phyloP scores from a whole-genome alignment of 2,888 invertebrate species.

The Clanis bilineata region DNA sequence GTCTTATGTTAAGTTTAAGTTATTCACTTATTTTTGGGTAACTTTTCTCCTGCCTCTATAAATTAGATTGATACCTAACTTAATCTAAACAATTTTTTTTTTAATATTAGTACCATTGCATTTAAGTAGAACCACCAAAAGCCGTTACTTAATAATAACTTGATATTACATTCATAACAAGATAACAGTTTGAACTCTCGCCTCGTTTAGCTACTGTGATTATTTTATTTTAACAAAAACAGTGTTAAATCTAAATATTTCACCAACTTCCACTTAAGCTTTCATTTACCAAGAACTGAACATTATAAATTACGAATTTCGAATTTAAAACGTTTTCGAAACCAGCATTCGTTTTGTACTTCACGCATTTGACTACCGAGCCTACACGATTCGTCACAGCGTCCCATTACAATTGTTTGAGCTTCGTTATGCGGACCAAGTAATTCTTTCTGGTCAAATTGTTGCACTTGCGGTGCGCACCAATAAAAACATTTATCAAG shows the following conservation, averaged over 20 bases:
- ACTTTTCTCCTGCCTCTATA: too few relatives aligned
- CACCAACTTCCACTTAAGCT: neutral
- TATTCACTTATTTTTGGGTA: neutral
- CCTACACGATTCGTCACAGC: constrained; percentile 63
- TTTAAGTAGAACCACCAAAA: too few relatives aligned
- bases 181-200: too few relatives aligned
- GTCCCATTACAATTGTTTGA: constrained; percentile 68
- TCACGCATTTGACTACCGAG: constrained; percentile 41
- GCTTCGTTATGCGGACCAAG: constrained; percentile 59
- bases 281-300: neutral
- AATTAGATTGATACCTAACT: too few relatives aligned
- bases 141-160: too few relatives aligned
- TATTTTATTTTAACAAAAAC: neutral
- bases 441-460: constrained; percentile 69
- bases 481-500: constrained; percentile 66
- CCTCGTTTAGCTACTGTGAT: neutral
- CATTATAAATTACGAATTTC: constrained; percentile 9
- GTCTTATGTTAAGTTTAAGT: neutral
- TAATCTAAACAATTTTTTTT: too few relatives aligned
- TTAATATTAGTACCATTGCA: too few relatives aligned
- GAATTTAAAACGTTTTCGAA: constrained; percentile 22
- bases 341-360: constrained; percentile 35
- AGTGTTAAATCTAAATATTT: neutral
- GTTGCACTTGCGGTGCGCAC: constrained; percentile 57
- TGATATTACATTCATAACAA: too few relatives aligned